A percentile compares a stretch with the other conserved stretches of the same genome.
Evolutionary conservation across 1,140 invertebrate genomes (phyloP).

Genomic region (Drosophila santomea): DNA sequence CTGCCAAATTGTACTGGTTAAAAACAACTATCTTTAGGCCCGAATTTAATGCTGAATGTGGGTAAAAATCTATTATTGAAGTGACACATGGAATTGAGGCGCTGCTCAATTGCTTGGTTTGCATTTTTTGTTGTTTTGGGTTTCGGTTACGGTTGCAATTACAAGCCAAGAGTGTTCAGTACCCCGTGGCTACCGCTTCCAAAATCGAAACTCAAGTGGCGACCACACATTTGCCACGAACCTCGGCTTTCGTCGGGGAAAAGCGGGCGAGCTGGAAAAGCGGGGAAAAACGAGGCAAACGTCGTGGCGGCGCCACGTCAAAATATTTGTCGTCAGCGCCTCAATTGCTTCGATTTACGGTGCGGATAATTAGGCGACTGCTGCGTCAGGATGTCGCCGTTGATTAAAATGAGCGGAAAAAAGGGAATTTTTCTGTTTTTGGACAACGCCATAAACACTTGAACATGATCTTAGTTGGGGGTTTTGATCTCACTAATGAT

Average conservation of each 20-base stretch:
- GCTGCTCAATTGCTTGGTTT: conserved; percentile 18
- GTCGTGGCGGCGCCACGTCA: conserved; percentile 66
- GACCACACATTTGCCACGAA: conserved; percentile 68
- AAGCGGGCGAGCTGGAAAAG: conserved; percentile 9
- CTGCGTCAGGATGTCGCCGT: conserved; percentile 72
- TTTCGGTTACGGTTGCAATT: conserved; percentile 30
- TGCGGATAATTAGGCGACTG: conserved; percentile 63
- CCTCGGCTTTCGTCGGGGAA: neutral
- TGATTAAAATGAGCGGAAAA: conserved; percentile 45
- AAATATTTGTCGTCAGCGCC: conserved; percentile 79
- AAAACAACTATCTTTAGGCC: neutral
- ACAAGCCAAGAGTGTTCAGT: conserved; percentile 20
- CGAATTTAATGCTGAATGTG: neutral
- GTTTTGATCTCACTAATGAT: conserved; percentile 36
- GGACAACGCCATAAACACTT: conserved; percentile 47
- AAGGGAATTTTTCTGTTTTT: conserved; percentile 6
- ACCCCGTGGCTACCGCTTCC: conserved; percentile 51
- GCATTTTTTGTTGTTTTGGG: conserved; percentile 11
- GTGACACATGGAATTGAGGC: neutral
- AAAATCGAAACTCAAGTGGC: conserved; percentile 63
- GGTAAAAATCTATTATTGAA: neutral
- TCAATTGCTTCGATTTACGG: conserved; percentile 72
- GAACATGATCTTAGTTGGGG: conserved; percentile 28
- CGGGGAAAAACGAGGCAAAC: conserved; percentile 9
- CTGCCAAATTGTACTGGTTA: neutral